These are phyloP conservation scores for Tetrapedia diversipes DNA, from an alignment of 2,888 invertebrate species.

Conservation along the genomic window DNA sequence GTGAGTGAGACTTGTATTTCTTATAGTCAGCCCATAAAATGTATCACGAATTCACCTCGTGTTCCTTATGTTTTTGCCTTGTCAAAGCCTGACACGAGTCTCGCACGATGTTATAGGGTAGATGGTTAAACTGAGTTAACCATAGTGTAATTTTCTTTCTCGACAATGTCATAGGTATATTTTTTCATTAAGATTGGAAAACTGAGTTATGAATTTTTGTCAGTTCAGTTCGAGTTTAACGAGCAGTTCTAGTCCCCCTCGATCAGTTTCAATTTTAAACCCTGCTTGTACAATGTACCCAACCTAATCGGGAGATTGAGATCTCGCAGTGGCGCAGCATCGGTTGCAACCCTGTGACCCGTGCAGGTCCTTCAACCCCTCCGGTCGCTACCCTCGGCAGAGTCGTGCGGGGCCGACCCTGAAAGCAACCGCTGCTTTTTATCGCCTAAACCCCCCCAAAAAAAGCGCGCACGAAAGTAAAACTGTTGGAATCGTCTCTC, in stretches of 20 bases:
- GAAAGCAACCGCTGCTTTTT: slow-evolving; percentile 37
- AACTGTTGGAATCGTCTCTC: slow-evolving; percentile 35
- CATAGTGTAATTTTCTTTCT: no score
- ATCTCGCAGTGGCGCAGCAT: slow-evolving; percentile 59
- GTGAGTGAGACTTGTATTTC: no score
- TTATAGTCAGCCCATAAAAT: no score
- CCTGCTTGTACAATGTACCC: slow-evolving; percentile 56
- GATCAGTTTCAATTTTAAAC: slow-evolving; percentile 65
- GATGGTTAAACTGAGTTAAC: no score
- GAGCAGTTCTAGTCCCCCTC: not conserved
- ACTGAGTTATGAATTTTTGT: not conserved
- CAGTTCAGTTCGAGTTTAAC: not conserved
- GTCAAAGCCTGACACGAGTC: no score
- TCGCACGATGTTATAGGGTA: no score
- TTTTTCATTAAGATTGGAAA: not conserved
- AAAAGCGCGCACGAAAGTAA: slow-evolving; percentile 38
- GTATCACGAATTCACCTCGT: no score
- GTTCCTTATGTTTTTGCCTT: no score
- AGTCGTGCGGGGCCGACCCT: slow-evolving; percentile 49
- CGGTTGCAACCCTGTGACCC: slow-evolving; percentile 29
- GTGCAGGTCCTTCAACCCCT: slow-evolving; percentile 65
- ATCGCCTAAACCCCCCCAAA: slow-evolving; percentile 24
- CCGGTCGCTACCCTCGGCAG: slow-evolving; percentile 57
- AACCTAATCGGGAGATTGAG: slow-evolving; percentile 73
- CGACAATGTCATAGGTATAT: no score